Conservation (phyloP, 2,888 invertebrate genomes). For the Zele albiditarsus region DNA sequence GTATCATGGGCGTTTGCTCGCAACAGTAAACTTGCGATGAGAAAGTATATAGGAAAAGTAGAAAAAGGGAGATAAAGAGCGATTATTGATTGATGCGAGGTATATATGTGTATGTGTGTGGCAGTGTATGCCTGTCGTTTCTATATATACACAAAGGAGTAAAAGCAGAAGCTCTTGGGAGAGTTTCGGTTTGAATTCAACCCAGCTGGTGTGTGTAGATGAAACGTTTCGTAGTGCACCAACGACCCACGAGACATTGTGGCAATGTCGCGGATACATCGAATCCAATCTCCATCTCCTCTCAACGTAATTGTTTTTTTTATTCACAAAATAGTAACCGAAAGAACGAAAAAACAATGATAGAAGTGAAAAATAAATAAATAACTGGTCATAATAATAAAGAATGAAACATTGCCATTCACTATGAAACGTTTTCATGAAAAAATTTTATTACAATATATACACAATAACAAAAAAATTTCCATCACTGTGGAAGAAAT, state of each 20-base stretch:
- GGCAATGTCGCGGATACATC: conserved; percentile 18
- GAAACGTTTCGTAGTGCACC: conserved; percentile 20
- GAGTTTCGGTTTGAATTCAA: neutral
- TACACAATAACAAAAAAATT: neutral
- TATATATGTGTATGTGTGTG: conserved; percentile 7
- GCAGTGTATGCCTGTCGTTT: neutral
- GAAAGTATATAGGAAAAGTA: neutral
- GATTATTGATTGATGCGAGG: conserved; percentile 1
- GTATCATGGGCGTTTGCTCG: conserved; percentile 11
- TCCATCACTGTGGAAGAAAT: neutral
- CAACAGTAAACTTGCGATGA: neutral
- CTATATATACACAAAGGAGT: neutral
- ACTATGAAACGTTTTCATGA: conserved; percentile 4
- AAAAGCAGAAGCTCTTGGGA: conserved; percentile 4
- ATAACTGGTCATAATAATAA: neutral
- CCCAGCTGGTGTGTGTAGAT: conserved; percentile 8
- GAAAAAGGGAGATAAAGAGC: conserved; percentile 1
- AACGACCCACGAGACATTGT: conserved; percentile 8
- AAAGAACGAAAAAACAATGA: neutral
- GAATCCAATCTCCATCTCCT: conserved; percentile 11
- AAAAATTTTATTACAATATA: neutral
- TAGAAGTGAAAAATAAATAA: neutral
- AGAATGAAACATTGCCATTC: conserved; percentile 4
- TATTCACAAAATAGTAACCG: neutral
- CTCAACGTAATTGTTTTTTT: conserved; percentile 8